phyloP scores from a whole-genome alignment of 2,888 invertebrate genomes.

The Monopis laevigella region DNA sequence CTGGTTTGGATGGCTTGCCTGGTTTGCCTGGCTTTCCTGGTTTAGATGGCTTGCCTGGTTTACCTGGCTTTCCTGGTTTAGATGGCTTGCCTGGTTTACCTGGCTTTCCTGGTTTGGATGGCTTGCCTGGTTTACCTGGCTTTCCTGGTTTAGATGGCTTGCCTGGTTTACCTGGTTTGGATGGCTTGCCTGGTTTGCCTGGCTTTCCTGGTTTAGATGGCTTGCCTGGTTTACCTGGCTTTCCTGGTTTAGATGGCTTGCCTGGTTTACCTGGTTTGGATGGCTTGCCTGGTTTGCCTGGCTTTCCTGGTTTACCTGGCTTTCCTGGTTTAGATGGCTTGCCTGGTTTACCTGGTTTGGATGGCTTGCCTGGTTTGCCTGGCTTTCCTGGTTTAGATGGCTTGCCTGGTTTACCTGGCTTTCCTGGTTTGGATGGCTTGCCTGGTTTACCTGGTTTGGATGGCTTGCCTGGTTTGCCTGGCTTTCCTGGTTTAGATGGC shows the following conservation, averaged over 20 bases:
- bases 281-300: slow-evolving; percentile 19
- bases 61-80: slow-evolving; percentile 11
- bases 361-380: slow-evolving; percentile 16
- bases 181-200: slow-evolving; percentile 16
- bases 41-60: slow-evolving; percentile 5
- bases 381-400: slow-evolving; percentile 20
- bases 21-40: slow-evolving; percentile 13
- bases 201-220: slow-evolving; percentile 15
- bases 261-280: slow-evolving; percentile 15
- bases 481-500: slow-evolving; percentile 10
- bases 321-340: slow-evolving; percentile 10
- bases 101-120: slow-evolving; percentile 20
- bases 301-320: slow-evolving; percentile 16
- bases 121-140: slow-evolving; percentile 6
- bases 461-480: slow-evolving; percentile 11
- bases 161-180: slow-evolving; percentile 23
- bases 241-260: slow-evolving; percentile 8
- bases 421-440: slow-evolving; percentile 3
- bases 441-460: slow-evolving; percentile 8
- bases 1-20: slow-evolving; percentile 18
- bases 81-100: slow-evolving; percentile 7
- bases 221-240: slow-evolving; percentile 13
- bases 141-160: slow-evolving; percentile 21
- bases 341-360: slow-evolving; percentile 6
- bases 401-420: slow-evolving; percentile 8